phyloP scores from a whole-genome alignment of 2,113 vertebrate genomes.

The Aythya baeri region DNA sequence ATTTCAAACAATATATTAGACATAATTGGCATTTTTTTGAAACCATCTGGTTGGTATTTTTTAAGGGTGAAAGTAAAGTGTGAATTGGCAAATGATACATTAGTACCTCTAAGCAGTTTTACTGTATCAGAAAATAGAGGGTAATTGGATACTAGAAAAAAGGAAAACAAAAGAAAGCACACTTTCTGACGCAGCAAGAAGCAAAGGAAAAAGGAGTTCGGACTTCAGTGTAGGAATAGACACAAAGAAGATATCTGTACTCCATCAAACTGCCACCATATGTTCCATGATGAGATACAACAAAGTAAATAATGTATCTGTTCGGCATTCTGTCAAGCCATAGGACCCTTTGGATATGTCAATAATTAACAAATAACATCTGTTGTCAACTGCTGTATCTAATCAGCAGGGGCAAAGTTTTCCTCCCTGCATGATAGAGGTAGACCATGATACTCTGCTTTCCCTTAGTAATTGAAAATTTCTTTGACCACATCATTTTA shows the following conservation, averaged over 20 bases:
- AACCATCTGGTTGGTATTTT: slow-evolving; percentile 35
- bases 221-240: background rate
- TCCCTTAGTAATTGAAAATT: background rate
- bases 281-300: slow-evolving; percentile 12
- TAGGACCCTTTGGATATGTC: slow-evolving; percentile 35
- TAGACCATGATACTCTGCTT: background rate
- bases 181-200: background rate
- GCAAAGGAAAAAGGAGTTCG: background rate
- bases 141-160: background rate
- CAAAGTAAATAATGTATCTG: slow-evolving; percentile 14
- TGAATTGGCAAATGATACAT: background rate
- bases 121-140: background rate
- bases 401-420: slow-evolving; percentile 4
- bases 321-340: background rate
- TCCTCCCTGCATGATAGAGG: background rate
- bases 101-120: background rate
- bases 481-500: background rate
- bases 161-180: background rate
- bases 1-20: slow-evolving; percentile 34
- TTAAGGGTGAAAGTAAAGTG: background rate
- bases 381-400: slow-evolving; percentile 51
- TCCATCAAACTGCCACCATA: background rate
- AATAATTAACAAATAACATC: slow-evolving; percentile 60
- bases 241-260: background rate
- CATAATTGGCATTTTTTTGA: slow-evolving; percentile 32